Percentiles rank a stretch among this genome's conserved stretches.
These are phyloP conservation scores for Scaptomyza polygonia DNA, from an alignment of 2,888 invertebrate genomes.

Conservation along the genomic window DNA sequence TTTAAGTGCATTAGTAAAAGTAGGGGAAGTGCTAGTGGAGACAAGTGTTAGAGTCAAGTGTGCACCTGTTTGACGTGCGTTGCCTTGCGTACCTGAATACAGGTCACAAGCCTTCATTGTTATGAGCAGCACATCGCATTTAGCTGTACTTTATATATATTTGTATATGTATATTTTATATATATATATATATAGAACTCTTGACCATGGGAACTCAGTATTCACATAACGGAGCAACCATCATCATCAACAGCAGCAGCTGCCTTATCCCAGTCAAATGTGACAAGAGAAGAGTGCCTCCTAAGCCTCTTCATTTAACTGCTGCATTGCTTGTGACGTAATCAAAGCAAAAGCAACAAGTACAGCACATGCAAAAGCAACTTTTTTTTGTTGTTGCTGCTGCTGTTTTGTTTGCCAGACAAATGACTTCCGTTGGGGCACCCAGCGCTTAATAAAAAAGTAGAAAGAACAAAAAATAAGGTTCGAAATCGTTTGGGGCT, in stretches of 20 bases:
- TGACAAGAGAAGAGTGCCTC: conserved; percentile 36
- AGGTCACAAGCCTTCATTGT: no score
- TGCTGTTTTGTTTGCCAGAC: conserved; percentile 55
- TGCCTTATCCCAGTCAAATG: conserved; percentile 41
- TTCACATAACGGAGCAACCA: conserved; percentile 45
- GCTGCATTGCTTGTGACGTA: conserved; percentile 48
- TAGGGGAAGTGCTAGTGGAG: no score
- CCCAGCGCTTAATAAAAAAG: conserved; percentile 61
- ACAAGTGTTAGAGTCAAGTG: no score
- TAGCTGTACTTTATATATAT: conserved; percentile 70
- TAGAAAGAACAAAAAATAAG: conserved; percentile 7
- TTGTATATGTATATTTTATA: conserved; percentile 19
- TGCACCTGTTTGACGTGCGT: no score
- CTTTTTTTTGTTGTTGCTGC: conserved; percentile 35
- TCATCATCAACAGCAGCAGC: conserved; percentile 26
- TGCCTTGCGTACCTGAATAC: no score
- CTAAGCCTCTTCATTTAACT: neutral
- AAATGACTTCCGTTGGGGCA: conserved; percentile 76
- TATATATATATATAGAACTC: conserved; percentile 35
- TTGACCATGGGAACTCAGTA: conserved; percentile 68
- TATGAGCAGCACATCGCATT: conserved; percentile 63
- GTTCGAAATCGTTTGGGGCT: conserved; percentile 2
- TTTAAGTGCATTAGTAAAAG: no score
- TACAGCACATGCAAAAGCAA: conserved; percentile 52
- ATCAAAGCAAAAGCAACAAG: conserved; percentile 32